phyloP scores from a whole-genome alignment of 2,888 invertebrate species.

The Lepidochrysops patricia region DNA sequence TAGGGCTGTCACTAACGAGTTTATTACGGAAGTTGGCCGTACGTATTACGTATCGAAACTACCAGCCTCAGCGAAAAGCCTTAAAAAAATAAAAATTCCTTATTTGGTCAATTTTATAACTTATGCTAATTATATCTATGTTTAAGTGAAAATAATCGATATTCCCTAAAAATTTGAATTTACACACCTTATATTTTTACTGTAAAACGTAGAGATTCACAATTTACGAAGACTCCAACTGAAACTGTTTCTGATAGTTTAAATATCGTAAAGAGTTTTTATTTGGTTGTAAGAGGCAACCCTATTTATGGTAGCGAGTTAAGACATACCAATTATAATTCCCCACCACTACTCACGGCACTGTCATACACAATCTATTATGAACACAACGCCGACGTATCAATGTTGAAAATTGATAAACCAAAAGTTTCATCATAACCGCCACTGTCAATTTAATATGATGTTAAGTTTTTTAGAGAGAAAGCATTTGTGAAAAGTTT shows the following conservation, averaged over 20 bases:
- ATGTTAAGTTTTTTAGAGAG: not conserved
- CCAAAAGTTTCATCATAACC: not conserved
- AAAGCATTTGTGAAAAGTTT: not conserved
- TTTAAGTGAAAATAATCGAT: too few relatives aligned
- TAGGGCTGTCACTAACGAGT: not conserved
- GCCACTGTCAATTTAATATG: not conserved
- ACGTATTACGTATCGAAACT: too few relatives aligned
- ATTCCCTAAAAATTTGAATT: too few relatives aligned
- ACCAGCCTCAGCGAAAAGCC: too few relatives aligned
- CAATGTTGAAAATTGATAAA: not conserved
- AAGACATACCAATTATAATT: not conserved
- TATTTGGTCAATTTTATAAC: too few relatives aligned
- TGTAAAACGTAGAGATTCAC: too few relatives aligned
- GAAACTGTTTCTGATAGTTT: too few relatives aligned
- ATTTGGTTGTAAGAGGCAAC: not conserved
- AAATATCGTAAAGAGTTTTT: not conserved
- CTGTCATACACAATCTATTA: not conserved
- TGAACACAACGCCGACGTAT: not conserved
- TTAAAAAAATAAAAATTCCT: too few relatives aligned
- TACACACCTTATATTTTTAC: too few relatives aligned
- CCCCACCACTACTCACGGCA: slow-evolving; percentile 10
- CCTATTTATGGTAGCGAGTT: slow-evolving; percentile 7
- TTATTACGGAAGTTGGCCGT: not conserved
- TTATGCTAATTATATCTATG: too few relatives aligned
- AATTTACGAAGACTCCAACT: too few relatives aligned